Evolutionary conservation across 92 coral and sea anemone genomes (phyloP).

Genomic region (Paramuricea clavata): DNA sequence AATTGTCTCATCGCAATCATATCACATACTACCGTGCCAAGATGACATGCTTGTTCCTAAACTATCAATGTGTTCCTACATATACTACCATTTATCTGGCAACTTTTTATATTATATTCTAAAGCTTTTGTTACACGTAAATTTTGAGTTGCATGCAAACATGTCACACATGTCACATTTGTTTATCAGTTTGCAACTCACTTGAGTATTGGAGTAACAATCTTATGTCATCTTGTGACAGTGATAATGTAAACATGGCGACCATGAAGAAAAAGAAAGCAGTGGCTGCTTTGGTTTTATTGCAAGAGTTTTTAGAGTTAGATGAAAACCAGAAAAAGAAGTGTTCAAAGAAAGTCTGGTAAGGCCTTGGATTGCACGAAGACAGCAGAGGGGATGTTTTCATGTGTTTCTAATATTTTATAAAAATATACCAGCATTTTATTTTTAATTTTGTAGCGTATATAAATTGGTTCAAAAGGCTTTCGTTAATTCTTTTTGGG

Average conservation of each 20-base stretch:
- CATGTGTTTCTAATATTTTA: slow-evolving; percentile 4
- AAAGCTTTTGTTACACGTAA: too few relatives aligned
- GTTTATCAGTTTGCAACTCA: background rate
- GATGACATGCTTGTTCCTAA: too few relatives aligned
- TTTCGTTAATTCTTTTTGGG: background rate
- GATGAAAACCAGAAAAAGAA: background rate
- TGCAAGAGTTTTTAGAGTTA: background rate
- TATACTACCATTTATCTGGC: too few relatives aligned
- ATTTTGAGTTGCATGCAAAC: slow-evolving; percentile 1
- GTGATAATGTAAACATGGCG: background rate
- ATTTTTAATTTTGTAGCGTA: too few relatives aligned
- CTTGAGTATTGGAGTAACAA: background rate
- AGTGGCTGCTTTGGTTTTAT: background rate
- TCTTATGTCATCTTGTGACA: background rate
- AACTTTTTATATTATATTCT: too few relatives aligned
- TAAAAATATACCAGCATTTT: too few relatives aligned
- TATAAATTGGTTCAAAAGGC: background rate
- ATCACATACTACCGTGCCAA: too few relatives aligned
- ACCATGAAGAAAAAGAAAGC: slow-evolving; percentile 17
- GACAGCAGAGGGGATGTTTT: slow-evolving; percentile 53
- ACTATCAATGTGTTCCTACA: too few relatives aligned
- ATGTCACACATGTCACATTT: background rate
- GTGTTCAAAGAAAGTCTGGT: slow-evolving; percentile 5
- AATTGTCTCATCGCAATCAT: too few relatives aligned
- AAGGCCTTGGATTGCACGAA: slow-evolving; percentile 45